Evolutionary conservation across 2,888 invertebrate genomes (phyloP).

Genomic region (Apotomis capreana): DNA sequence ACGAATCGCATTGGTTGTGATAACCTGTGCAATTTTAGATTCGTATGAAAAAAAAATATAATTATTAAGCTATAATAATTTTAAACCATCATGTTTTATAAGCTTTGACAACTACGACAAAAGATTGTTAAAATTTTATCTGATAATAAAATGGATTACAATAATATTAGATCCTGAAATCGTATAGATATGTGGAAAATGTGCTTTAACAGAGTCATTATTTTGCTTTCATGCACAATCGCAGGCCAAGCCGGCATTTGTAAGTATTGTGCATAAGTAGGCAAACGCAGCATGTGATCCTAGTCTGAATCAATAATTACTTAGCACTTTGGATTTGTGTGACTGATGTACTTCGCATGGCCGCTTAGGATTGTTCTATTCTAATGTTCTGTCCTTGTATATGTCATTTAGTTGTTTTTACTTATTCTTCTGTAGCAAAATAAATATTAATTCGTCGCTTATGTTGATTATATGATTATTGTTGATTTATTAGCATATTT

Average conservation of each 20-base stretch:
- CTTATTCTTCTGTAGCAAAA: constrained; percentile 9
- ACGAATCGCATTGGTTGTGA: no score
- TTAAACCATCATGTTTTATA: no score
- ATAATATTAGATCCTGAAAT: background rate
- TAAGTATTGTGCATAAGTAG: no score
- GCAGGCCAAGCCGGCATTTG: constrained; percentile 77
- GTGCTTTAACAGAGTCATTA: constrained; percentile 44
- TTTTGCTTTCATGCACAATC: constrained; percentile 68
- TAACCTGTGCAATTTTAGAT: no score
- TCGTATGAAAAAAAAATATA: no score
- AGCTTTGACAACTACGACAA: no score
- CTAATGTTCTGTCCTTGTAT: constrained; percentile 18
- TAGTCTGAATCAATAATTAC: constrained; percentile 24
- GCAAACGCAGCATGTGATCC: constrained; percentile 45
- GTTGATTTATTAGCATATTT: background rate
- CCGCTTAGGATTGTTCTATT: constrained; percentile 10
- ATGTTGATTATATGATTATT: constrained; percentile 1
- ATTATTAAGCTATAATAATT: no score
- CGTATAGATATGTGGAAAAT: background rate
- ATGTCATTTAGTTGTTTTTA: constrained; percentile 2
- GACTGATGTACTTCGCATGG: constrained; percentile 17
- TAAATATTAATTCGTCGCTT: constrained; percentile 1
- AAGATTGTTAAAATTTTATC: background rate
- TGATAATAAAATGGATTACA: background rate
- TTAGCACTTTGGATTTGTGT: constrained; percentile 7